A percentile compares a stretch with the other conserved stretches of the same genome.
These are phyloP conservation scores for Coreoperca whiteheadi DNA, from an alignment of 2,113 vertebrate species.

Conservation along the genomic window DNA sequence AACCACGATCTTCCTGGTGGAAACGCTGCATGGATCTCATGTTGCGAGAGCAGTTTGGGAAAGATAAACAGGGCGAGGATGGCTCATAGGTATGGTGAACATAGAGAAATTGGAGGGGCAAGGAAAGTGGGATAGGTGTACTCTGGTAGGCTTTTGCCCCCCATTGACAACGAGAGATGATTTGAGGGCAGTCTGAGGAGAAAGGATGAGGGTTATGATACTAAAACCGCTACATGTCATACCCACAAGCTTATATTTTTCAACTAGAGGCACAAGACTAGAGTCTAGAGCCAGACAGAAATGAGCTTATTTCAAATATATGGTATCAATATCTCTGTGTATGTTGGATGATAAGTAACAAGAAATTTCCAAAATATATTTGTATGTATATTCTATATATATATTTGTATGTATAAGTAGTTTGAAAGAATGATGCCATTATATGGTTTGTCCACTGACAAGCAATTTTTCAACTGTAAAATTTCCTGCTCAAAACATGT, in stretches of 20 bases:
- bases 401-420: too few relatives aligned
- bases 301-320: background rate
- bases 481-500: background rate
- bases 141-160: constrained; percentile 83
- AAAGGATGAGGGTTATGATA: background rate
- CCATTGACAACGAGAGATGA: constrained; percentile 92
- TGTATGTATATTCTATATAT: too few relatives aligned
- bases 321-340: background rate
- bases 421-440: background rate
- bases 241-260: background rate
- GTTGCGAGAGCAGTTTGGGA: constrained; percentile 79
- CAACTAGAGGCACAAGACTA: background rate
- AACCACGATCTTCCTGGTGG: constrained; percentile 87
- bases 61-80: constrained; percentile 84
- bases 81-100: constrained; percentile 92
- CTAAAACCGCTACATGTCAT: background rate
- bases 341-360: background rate
- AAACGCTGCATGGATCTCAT: constrained; percentile 92
- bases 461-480: background rate
- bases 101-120: constrained; percentile 87
- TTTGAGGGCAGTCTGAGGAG: constrained; percentile 88
- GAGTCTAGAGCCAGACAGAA: background rate
- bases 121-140: constrained; percentile 71
- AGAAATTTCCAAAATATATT: too few relatives aligned
- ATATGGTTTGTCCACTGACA: background rate